phyloP scores from a whole-genome alignment of 2,113 vertebrate species.

The Urocolius indicus region DNA sequence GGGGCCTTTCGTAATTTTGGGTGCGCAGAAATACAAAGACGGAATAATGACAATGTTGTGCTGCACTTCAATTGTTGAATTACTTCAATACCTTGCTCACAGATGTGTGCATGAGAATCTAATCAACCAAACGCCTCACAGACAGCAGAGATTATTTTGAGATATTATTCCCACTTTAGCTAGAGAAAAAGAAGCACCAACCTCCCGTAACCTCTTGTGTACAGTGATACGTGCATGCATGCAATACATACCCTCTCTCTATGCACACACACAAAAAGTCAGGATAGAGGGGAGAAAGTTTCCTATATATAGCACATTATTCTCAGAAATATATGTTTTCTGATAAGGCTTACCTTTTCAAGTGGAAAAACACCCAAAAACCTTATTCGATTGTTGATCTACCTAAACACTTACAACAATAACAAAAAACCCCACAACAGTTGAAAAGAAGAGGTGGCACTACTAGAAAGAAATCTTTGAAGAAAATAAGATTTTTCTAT shows the following conservation, averaged over 20 bases:
- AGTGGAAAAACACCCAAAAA: neutral
- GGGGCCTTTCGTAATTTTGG: slow-evolving; percentile 43
- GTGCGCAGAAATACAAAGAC: neutral
- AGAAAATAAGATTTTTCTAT: neutral
- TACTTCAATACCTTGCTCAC: slow-evolving; percentile 60
- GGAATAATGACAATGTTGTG: slow-evolving; percentile 41
- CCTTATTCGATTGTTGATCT: neutral
- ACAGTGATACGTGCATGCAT: neutral
- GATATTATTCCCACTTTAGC: neutral
- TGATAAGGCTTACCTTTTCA: neutral
- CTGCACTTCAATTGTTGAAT: slow-evolving; percentile 46
- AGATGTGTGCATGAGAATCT: slow-evolving; percentile 35
- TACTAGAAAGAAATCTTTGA: neutral
- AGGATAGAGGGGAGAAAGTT: neutral
- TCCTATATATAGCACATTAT: neutral
- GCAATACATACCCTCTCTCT: neutral
- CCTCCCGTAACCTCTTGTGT: neutral
- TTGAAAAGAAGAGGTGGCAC: neutral
- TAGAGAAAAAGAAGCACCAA: neutral
- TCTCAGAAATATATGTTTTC: neutral
- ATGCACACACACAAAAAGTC: neutral
- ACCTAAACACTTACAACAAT: neutral
- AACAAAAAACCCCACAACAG: too few relatives aligned
- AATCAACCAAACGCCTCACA: slow-evolving; percentile 21
- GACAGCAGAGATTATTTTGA: slow-evolving; percentile 34